Evolutionary conservation across 2,113 vertebrate genomes (phyloP).

Genomic region (Isurus oxyrinchus): DNA sequence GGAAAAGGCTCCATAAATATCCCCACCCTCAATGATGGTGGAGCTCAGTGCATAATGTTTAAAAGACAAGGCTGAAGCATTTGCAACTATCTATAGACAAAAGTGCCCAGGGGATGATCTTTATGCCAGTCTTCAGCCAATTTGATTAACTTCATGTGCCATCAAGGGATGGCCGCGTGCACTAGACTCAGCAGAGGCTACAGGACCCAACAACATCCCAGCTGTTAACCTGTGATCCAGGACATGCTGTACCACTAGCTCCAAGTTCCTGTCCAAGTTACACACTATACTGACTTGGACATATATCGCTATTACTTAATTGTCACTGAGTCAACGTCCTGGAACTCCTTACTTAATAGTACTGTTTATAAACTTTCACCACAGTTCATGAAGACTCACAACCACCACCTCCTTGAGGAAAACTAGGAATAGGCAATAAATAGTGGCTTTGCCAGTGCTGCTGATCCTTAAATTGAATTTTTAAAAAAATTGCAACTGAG

Average conservation of each 20-base stretch:
- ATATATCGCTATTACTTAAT: not conserved
- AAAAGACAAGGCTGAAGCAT: not conserved
- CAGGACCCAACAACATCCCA: not conserved
- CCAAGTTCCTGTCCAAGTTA: not conserved
- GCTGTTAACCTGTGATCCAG: not conserved
- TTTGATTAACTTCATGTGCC: not conserved
- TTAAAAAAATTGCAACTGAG: not conserved
- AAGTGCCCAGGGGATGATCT: not conserved
- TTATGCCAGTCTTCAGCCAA: not conserved
- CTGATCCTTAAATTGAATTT: no score
- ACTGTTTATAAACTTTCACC: not conserved
- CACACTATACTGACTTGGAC: not conserved
- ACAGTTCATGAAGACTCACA: not conserved
- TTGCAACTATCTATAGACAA: not conserved
- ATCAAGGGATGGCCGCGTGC: not conserved
- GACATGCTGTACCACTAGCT: not conserved
- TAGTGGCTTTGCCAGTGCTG: no score
- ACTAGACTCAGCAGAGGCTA: not conserved
- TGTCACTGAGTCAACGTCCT: not conserved
- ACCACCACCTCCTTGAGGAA: not conserved
- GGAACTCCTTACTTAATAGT: not conserved
- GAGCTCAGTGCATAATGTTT: not conserved
- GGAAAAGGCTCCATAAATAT: not conserved
- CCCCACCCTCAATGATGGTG: not conserved
- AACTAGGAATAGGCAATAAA: no score